Conservation (phyloP, 2,797 vertebrate species). For the Stomatorhinus walkeri region DNA sequence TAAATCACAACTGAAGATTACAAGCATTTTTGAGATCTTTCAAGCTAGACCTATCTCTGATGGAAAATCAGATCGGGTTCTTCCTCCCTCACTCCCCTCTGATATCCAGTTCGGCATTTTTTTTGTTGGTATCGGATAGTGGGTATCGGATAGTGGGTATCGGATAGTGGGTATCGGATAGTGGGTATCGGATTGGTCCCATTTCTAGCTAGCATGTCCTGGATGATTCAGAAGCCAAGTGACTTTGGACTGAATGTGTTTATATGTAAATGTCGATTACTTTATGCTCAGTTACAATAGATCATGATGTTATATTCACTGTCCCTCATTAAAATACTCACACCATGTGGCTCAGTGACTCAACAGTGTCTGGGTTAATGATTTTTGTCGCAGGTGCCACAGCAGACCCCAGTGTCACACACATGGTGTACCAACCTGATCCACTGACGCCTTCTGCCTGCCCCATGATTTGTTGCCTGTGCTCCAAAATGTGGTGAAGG, state of each 20-base stretch:
- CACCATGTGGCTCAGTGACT: background rate
- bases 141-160: background rate
- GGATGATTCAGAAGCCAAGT: background rate
- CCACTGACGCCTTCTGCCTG: conserved; percentile 45
- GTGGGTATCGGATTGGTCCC: background rate
- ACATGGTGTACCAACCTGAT: conserved; percentile 45
- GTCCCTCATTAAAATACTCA: background rate
- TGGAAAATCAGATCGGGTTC: background rate
- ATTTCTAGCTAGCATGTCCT: background rate
- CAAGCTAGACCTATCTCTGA: background rate
- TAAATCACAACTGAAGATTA: background rate
- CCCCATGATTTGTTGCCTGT: conserved; percentile 74
- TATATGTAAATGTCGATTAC: background rate
- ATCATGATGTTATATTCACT: background rate
- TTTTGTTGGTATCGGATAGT: background rate
- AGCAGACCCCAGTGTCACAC: background rate
- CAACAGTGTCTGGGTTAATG: background rate
- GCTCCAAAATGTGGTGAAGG: conserved; percentile 82
- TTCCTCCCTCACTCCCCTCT: background rate
- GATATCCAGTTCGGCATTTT: background rate
- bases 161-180: background rate
- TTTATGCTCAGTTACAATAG: background rate
- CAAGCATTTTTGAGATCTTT: background rate
- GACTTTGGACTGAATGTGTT: background rate
- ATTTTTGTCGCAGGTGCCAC: background rate